These are phyloP conservation scores for Hirtodrosophila confusa DNA, from an alignment of 2,888 invertebrate genomes.

Conservation along the genomic window DNA sequence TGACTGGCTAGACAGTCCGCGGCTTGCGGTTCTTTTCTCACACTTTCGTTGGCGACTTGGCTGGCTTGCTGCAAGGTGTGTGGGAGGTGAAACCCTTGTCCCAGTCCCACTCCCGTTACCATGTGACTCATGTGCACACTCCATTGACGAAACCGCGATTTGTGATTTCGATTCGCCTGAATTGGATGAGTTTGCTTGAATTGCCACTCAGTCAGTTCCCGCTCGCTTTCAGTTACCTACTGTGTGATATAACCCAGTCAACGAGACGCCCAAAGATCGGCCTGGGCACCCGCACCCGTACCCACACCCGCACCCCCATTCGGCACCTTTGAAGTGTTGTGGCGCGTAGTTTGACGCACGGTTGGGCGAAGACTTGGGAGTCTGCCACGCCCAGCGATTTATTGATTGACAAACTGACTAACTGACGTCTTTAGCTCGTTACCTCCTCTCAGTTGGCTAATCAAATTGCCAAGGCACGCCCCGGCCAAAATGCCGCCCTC, in stretches of 20 bases:
- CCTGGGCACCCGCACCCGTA: background rate
- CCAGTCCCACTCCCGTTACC: slow-evolving; percentile 26
- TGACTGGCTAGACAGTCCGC: slow-evolving; percentile 19
- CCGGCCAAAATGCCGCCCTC: slow-evolving; percentile 17
- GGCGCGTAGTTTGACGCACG: slow-evolving; percentile 5
- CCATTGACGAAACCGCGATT: slow-evolving; percentile 56
- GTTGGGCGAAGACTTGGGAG: slow-evolving; percentile 8
- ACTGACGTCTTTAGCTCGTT: slow-evolving; percentile 10
- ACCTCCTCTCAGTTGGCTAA: slow-evolving; percentile 37
- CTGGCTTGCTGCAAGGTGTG: background rate
- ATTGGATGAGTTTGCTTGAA: slow-evolving; percentile 44
- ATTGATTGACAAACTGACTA: slow-evolving; percentile 44
- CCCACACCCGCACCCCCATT: background rate
- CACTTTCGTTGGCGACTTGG: slow-evolving; percentile 18
- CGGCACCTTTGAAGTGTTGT: slow-evolving; percentile 18
- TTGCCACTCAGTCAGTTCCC: slow-evolving; percentile 11
- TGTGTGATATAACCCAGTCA: slow-evolving; percentile 11
- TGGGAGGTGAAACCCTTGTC: slow-evolving; percentile 11
- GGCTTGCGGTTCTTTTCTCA: slow-evolving; percentile 38
- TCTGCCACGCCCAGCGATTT: slow-evolving; percentile 35
- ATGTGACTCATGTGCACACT: slow-evolving; percentile 47
- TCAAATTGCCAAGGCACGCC: slow-evolving; percentile 57
- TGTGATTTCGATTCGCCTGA: slow-evolving; percentile 29
- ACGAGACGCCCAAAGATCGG: slow-evolving; percentile 7
- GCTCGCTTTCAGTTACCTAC: slow-evolving; percentile 9